Conservation (phyloP, 2,113 vertebrate species). For the Hippolais icterina region DNA sequence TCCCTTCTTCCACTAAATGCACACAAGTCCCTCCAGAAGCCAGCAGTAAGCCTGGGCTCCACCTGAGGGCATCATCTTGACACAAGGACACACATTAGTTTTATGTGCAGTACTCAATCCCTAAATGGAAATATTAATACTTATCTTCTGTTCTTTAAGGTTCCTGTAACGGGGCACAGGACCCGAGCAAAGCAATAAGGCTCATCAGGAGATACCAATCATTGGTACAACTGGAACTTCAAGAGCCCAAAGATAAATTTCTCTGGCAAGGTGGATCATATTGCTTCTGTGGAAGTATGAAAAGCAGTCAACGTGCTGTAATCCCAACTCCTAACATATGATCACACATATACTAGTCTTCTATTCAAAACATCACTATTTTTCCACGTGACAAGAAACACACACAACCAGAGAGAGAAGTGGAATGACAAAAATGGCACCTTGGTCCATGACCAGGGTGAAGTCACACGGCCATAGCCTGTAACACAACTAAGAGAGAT, state of each 20-base stretch:
- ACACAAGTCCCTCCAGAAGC: not conserved
- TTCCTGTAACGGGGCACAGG: not conserved
- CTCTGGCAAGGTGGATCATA: not conserved
- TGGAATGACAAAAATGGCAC: not conserved
- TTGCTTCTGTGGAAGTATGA: not conserved
- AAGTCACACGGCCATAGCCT: not conserved
- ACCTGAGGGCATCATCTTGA: conserved; percentile 16
- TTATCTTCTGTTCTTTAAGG: not conserved
- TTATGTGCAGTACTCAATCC: not conserved
- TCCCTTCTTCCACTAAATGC: not conserved
- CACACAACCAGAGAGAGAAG: not conserved
- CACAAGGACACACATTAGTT: not conserved
- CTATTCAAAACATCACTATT: not conserved
- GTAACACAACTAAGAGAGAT: accelerated
- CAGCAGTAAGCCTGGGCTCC: not conserved
- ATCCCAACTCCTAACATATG: not conserved
- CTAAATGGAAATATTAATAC: not conserved
- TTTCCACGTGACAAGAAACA: not conserved
- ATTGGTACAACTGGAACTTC: not conserved
- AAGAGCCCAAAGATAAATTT: not conserved
- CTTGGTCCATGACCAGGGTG: not conserved
- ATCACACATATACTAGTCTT: not conserved
- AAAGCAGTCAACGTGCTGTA: not conserved
- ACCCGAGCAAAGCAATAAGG: not conserved
- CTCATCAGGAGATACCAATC: not conserved